Evolutionary conservation across 1,140 invertebrate species (phyloP).

Genomic region (Achroia grisella): DNA sequence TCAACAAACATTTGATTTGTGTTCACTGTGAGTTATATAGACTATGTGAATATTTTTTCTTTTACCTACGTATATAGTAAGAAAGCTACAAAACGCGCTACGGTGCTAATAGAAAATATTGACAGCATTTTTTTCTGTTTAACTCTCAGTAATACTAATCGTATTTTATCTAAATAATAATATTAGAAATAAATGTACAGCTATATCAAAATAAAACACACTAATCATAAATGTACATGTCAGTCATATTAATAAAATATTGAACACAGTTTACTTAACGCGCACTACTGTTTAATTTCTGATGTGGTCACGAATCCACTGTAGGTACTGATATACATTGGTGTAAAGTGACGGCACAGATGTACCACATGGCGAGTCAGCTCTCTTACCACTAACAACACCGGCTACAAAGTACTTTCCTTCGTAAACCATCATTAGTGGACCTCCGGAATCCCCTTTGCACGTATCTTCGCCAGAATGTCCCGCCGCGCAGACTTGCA

Average conservation of each 20-base stretch:
- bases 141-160: too few species aligned
- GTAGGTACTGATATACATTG: conserved; percentile 50
- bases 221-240: not conserved
- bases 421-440: conserved; percentile 50
- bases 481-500: conserved; percentile 50
- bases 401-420: conserved; percentile 47
- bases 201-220: not conserved
- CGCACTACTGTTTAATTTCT: conserved; percentile 17
- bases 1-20: too few species aligned
- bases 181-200: not conserved
- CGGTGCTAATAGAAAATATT: too few species aligned
- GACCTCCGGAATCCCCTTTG: conserved; percentile 58
- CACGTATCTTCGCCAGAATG: conserved; percentile 53
- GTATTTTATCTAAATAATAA: too few species aligned
- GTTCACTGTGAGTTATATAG: too few species aligned
- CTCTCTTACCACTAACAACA: conserved; percentile 54
- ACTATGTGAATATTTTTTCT: too few species aligned
- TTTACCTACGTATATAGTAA: too few species aligned
- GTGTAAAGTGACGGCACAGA: conserved; percentile 55
- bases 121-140: too few species aligned
- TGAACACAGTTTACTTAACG: conserved; percentile 1
- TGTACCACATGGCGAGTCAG: conserved; percentile 50
- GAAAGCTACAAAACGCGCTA: too few species aligned
- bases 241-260: not conserved
- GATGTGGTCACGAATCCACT: conserved; percentile 47